phyloP scores from a whole-genome alignment of 2,113 vertebrate genomes.

The Apaloderma vittatum region DNA sequence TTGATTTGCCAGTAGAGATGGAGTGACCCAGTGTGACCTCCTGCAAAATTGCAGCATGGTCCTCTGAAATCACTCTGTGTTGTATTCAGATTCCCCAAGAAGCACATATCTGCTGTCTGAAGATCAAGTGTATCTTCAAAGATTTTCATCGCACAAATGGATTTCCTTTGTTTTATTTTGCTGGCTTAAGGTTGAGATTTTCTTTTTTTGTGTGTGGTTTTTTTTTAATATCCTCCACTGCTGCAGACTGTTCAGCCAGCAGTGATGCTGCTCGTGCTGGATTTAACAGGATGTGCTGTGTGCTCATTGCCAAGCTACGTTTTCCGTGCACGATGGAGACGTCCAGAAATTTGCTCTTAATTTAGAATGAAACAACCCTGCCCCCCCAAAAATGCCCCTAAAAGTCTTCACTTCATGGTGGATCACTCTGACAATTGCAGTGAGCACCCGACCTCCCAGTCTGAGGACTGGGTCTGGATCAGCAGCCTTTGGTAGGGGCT shows the following conservation, averaged over 20 bases:
- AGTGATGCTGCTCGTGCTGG: neutral
- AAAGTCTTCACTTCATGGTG: neutral
- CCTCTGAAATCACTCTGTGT: neutral
- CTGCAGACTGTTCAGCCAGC: neutral
- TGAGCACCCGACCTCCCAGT: neutral
- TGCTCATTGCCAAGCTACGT: neutral
- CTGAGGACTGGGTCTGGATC: neutral
- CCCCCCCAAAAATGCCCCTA: too few species aligned
- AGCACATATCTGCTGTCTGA: neutral
- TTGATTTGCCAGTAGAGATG: neutral
- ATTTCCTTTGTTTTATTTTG: neutral
- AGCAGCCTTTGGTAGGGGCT: neutral
- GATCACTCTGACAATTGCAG: rapidly evolving
- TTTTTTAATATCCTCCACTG: neutral
- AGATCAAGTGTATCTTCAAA: neutral
- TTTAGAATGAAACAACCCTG: neutral
- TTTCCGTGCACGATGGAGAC: neutral
- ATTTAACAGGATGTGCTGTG: neutral
- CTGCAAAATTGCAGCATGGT: too few species aligned
- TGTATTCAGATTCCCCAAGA: rapidly evolving
- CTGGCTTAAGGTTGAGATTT: neutral
- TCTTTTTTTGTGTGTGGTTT: neutral
- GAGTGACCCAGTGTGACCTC: neutral
- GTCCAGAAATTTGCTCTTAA: neutral
- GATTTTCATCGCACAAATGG: neutral